phyloP scores from a whole-genome alignment of 2,888 invertebrate genomes.

The Nezara viridula region DNA sequence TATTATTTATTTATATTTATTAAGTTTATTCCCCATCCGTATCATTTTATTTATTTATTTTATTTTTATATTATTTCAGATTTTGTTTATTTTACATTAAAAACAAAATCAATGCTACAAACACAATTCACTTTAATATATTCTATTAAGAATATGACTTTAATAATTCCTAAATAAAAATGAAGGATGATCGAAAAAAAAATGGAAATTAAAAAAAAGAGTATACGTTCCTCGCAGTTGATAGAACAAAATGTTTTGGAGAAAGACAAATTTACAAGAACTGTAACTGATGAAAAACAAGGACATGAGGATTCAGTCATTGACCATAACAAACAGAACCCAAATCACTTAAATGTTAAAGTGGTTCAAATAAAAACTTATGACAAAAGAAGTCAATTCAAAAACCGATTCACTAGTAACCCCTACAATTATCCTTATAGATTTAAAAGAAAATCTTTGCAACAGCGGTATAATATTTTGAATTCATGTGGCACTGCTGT shows the following conservation, averaged over 20 bases:
- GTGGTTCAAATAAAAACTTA: background rate
- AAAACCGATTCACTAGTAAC: background rate
- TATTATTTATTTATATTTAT: too few relatives aligned
- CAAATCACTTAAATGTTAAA: background rate
- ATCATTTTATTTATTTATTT: background rate
- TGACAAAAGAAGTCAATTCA: background rate
- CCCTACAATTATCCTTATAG: background rate
- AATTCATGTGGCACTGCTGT: background rate
- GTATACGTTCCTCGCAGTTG: background rate
- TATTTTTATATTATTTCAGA: constrained; percentile 1
- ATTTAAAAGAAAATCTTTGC: background rate
- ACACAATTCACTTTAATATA: background rate
- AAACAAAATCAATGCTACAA: background rate
- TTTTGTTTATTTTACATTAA: background rate
- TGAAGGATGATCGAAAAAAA: background rate
- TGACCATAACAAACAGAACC: background rate
- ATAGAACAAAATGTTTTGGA: background rate
- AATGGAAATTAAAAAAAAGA: background rate
- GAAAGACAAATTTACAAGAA: background rate
- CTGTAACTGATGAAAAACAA: background rate
- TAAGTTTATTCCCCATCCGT: background rate
- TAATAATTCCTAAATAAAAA: background rate
- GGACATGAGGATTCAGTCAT: background rate
- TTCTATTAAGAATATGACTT: background rate
- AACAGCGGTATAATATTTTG: background rate